These are phyloP conservation scores for Oophaga sylvatica DNA, from an alignment of 2,797 vertebrate species.

Conservation along the genomic window DNA sequence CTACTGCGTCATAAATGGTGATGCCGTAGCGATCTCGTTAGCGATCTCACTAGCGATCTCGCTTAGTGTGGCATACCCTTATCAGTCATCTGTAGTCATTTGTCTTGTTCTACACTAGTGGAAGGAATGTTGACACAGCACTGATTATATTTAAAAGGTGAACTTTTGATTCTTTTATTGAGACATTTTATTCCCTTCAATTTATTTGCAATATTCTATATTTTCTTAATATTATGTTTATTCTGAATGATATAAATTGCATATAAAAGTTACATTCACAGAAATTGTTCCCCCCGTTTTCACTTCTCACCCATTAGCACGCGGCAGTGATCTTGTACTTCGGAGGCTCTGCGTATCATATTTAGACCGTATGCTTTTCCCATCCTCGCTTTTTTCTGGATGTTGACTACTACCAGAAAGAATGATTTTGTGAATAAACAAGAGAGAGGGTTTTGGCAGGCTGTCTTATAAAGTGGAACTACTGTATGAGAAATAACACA, in stretches of 20 bases:
- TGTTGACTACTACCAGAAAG: slow-evolving; percentile 67
- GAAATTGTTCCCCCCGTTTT: neutral
- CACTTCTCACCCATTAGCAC: slow-evolving; percentile 78
- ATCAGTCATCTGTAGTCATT: neutral
- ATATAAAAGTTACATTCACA: neutral
- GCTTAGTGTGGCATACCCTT: too few relatives aligned
- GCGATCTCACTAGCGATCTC: too few relatives aligned
- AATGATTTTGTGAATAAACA: neutral
- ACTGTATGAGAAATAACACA: neutral
- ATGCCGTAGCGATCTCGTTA: too few relatives aligned
- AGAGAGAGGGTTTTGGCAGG: slow-evolving; percentile 40
- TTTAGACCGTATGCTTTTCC: slow-evolving; percentile 70
- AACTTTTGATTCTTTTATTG: too few relatives aligned
- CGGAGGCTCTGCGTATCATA: slow-evolving; percentile 73
- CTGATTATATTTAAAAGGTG: too few relatives aligned
- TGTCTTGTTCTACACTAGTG: neutral
- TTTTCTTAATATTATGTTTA: too few relatives aligned
- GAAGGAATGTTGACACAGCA: neutral
- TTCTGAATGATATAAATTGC: neutral
- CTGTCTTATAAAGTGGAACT: neutral
- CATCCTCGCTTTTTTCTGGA: slow-evolving; percentile 67
- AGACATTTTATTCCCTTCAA: too few relatives aligned
- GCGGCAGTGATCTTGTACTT: slow-evolving; percentile 70
- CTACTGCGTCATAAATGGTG: too few relatives aligned
- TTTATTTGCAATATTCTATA: too few relatives aligned